phyloP scores from a whole-genome alignment of 2,797 vertebrate species.

The Anolis apletophallus region DNA sequence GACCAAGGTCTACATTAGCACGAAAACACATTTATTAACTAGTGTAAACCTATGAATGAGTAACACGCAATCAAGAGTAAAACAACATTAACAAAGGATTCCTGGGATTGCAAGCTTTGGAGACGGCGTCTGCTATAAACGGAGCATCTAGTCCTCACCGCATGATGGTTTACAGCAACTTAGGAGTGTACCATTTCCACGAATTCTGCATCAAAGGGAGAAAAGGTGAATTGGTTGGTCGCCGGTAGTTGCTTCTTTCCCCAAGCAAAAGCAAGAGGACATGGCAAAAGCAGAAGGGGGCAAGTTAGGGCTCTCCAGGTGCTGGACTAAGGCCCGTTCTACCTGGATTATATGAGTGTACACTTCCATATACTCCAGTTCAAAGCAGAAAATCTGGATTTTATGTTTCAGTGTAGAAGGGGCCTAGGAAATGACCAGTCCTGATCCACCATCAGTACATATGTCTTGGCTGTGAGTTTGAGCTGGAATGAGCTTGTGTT shows the following conservation, averaged over 20 bases:
- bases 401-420: no score
- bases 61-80: conserved; percentile 39
- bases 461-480: not conserved
- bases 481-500: not conserved
- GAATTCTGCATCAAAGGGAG: conserved; percentile 87
- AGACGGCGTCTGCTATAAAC: conserved; percentile 54
- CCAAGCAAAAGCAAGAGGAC: not conserved
- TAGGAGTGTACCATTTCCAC: conserved; percentile 92
- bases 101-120: conserved; percentile 54
- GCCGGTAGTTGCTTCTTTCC: not conserved
- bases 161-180: conserved; percentile 61
- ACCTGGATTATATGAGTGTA: no score
- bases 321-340: not conserved
- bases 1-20: conserved; percentile 32
- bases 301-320: not conserved
- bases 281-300: not conserved
- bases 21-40: not conserved
- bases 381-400: no score
- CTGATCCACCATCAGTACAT: not conserved
- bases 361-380: no score
- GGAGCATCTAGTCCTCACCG: conserved; percentile 34
- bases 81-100: conserved; percentile 46
- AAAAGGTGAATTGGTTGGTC: not conserved
- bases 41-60: conserved; percentile 50
- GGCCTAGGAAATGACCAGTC: not conserved